Evolutionary conservation across 1,140 invertebrate species (phyloP), one percentile per base, ranked within the genome.

Genomic region (Lerema accius): DNA sequence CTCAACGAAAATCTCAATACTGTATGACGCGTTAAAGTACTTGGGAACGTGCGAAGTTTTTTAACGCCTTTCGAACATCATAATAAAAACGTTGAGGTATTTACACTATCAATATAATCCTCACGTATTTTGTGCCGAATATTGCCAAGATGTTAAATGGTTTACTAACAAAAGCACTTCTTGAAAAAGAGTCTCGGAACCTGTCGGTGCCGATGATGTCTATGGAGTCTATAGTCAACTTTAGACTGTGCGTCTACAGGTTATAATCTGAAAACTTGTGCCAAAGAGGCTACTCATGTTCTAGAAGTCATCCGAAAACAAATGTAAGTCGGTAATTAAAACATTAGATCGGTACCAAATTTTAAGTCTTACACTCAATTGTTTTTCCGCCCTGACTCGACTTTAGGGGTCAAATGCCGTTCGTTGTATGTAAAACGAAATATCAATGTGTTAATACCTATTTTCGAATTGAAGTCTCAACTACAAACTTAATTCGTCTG

Each of bases 381-480:
- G 28, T 32, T 32, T 32, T 32, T 32, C 28, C 28, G 1, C 9
- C 9, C 28, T 9, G 9, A 32, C 7, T 32, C 9, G 4, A 9
- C 9, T 32, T 32, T 1, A 32, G 3, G 16, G 42, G 42, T 45
- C 42, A 45, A 45, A 45, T 14, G 42, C 9, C 42, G 17, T n/a
- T 19, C 42, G 42, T 45, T 45, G 42, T 45, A 45, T 45, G 42
- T 16, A 19, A 45, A 45, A n/a, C 42, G 42, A 42, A 14, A 15
- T 13, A 42, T 4, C 4, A 7, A 15, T 42, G 40, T 42, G 13
- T 11, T 11, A 4, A n/a, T n/a, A n/a, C n/a, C n/a, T n/a, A n/a
- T n/a, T n/a, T n/a, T n/a, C n/a, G n/a, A n/a, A n/a, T n/a, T n/a
- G n/a, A n/a, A 13, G 37, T 17, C 16, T 10, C n/a, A n/a, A 46